These are phyloP conservation scores for Pararge aegeria DNA, from an alignment of 1,140 invertebrate species.

Conservation along the genomic window DNA sequence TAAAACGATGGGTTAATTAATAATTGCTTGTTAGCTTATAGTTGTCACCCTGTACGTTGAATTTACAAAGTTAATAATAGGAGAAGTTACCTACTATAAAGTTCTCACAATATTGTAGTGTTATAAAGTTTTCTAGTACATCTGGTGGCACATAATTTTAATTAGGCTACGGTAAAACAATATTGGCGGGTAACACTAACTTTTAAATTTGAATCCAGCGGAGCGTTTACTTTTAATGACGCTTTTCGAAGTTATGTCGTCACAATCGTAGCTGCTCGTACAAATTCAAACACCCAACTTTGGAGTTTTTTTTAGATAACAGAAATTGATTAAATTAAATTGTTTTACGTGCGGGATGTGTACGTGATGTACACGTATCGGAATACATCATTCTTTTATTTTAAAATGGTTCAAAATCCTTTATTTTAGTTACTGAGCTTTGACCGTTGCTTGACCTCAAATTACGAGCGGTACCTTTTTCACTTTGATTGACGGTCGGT, in stretches of 20 bases:
- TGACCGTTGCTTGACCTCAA: too few species aligned
- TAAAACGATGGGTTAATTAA: too few species aligned
- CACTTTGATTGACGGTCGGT: too few species aligned
- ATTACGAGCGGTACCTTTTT: too few species aligned
- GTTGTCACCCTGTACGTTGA: too few species aligned
- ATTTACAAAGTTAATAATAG: too few species aligned
- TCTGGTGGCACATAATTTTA: not conserved
- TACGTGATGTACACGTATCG: too few species aligned
- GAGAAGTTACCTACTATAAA: too few species aligned
- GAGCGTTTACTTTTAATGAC: slow-evolving; percentile 2
- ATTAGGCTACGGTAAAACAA: slow-evolving; percentile 2
- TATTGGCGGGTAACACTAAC: not conserved
- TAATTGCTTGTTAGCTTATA: too few species aligned
- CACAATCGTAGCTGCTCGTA: not conserved
- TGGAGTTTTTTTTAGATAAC: not conserved
- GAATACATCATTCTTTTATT: too few species aligned
- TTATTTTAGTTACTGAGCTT: too few species aligned
- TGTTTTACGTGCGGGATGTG: not conserved
- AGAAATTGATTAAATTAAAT: not conserved
- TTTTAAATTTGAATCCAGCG: not conserved
- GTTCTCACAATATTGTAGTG: not conserved
- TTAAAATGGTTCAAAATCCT: too few species aligned
- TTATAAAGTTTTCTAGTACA: not conserved
- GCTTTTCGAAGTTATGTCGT: not conserved
- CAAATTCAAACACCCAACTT: not conserved